Evolutionary conservation across 2,797 vertebrate genomes (phyloP), one percentile per base, ranked within the genome.

Genomic region (Alectoris magna): DNA sequence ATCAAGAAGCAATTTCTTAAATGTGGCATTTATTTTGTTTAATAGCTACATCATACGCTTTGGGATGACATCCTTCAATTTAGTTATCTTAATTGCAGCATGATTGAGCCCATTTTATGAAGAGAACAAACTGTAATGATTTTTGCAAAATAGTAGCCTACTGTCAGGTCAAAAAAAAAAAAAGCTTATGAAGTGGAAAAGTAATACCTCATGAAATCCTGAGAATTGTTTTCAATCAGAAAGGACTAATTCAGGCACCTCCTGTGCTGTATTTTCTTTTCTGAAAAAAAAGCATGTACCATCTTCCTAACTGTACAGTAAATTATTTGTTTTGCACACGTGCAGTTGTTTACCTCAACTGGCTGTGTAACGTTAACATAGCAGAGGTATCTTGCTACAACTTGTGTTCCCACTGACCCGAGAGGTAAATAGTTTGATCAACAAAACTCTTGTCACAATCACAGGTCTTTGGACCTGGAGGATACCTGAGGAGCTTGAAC

Each of bases 31-130:
- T 91, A 64, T 72, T 90, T 82, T 90, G 64, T 71, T 95, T 95
- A 96, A 93, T 92, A 87, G 94, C 92, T 80, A 60, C 87, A 76
- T 70, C 73, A 81, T 27, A 85, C n/a, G 41, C 67, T 85, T 90
- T 9, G 67, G n/a, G 51, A 87, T 87, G 82, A 84, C 84, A 94
- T 58, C 70, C 46, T 91, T 94, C 82, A 90, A 73, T 69, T 73
- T 83, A 43, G 76, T 94, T 93, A 91, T 84, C 92, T 91, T 84
- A 95, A 94, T 64, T 81, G 63, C 88, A 95, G 93, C 92, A 70
- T 72, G 84, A 94, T 75, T 78, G 70, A 87, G 60, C 31, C 55
- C 72, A 94, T 93, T 89, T 96, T 84, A 73, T 70, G 82, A 81
- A 81, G 80, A 86, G 56, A 87, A 77, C n/a, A 72, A 88, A 75